These are phyloP conservation scores for Xestia sexstrigata DNA, from an alignment of 2,888 invertebrate species.

Conservation along the genomic window DNA sequence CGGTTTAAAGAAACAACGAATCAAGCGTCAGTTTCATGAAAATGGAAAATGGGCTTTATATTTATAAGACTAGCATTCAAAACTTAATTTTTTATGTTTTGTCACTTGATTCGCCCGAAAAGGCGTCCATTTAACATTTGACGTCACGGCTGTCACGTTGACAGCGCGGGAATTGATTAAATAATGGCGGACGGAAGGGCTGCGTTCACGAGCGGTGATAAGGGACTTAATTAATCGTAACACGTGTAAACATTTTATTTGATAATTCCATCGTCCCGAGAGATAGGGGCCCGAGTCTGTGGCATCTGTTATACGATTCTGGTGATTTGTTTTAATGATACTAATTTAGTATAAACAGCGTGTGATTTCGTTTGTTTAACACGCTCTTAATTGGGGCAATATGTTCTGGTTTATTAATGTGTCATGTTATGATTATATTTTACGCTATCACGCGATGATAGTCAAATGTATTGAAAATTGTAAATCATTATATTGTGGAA, in stretches of 20 bases:
- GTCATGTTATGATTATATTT: conserved; percentile 52
- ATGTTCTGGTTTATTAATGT: conserved; percentile 68
- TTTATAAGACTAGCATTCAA: background rate
- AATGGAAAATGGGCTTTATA: background rate
- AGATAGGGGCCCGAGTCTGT: conserved; percentile 70
- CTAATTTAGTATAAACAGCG: conserved; percentile 81
- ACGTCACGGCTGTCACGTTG: conserved; percentile 75
- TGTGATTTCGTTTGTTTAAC: conserved; percentile 78
- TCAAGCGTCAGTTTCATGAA: background rate
- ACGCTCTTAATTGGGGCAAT: conserved; percentile 80
- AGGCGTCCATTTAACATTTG: conserved; percentile 24
- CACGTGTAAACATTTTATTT: conserved; percentile 87
- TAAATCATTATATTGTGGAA: no score
- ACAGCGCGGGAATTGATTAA: conserved; percentile 82
- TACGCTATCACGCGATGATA: conserved; percentile 35
- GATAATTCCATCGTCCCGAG: conserved; percentile 79
- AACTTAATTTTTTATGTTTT: background rate
- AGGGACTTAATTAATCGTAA: conserved; percentile 84
- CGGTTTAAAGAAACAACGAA: background rate
- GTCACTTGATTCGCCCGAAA: background rate
- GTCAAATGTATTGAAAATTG: background rate
- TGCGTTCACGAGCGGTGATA: conserved; percentile 81
- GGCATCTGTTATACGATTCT: conserved; percentile 81
- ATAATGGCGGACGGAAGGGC: conserved; percentile 73
- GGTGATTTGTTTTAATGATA: conserved; percentile 84